Evolutionary conservation across 2,797 vertebrate species (phyloP), one percentile per base, ranked within the genome.

Genomic region (Anniella stebbinsi): DNA sequence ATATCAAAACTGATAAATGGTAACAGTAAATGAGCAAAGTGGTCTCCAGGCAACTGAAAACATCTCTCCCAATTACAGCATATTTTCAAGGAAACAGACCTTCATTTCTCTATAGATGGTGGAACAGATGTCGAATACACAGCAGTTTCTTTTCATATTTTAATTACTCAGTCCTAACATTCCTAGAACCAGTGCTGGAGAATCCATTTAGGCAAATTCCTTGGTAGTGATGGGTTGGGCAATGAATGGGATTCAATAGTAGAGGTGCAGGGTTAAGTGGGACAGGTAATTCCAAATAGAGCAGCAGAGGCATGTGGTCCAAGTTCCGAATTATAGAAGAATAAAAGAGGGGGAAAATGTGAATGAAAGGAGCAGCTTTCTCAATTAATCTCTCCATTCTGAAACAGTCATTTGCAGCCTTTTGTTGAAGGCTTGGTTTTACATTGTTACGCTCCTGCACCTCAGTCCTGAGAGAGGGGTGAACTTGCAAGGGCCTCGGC

Each of bases 1-100:
- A 18, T 41, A 9, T 0, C 76, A 89, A 93, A 95, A 87, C 23
- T 66, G 81, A 0, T 9, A 91, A 72, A 73, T 4, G 15, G 48
- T 5, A 93, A 80, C 82, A 0, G 2, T 36, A 86, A 21, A 15
- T 82, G 54, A 92, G 1, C n/a, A 60, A 7, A 8, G 5, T 75
- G 51, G 2, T 11, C 88, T 87, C 88, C 4, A 45, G 45, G 17
- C 86, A 41, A 89, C 86, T 85, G 80, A 17, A 25, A 41, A 15
- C 30, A 28, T 73, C 11, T 0, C 77, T 88, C 21, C 18, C 81
- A 90, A 93, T 86, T 89, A 78, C 25, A 41, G 80, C 1, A 76
- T 17, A 2, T 28, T 93, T 75, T 86, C 73, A 87, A 75, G 86
- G 86, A 91, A 80, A 80, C 45, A 87, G 60, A 33, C 0, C 6